phyloP scores from a whole-genome alignment of 2,113 vertebrate species.

The Prionailurus bengalensis region DNA sequence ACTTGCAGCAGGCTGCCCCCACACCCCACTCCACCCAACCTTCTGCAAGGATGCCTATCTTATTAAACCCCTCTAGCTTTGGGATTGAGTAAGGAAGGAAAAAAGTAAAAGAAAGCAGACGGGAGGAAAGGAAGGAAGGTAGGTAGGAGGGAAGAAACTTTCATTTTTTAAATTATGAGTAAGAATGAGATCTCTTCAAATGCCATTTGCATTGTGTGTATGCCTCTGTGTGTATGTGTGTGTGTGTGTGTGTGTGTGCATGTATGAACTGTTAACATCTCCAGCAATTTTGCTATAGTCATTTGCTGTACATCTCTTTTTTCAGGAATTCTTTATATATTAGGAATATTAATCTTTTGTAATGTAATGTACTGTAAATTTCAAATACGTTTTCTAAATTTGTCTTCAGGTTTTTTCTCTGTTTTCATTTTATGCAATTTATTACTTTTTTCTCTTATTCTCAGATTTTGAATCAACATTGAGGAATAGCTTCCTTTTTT shows the following conservation, averaged over 20 bases:
- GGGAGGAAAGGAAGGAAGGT: background rate
- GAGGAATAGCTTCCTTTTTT: background rate
- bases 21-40: background rate
- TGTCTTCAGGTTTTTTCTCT: background rate
- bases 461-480: background rate
- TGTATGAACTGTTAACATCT: background rate
- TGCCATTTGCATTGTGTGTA: background rate
- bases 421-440: background rate
- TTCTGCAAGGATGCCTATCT: background rate
- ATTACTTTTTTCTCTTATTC: background rate
- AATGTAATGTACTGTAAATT: background rate
- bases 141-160: background rate
- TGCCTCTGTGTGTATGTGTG: too few species aligned
- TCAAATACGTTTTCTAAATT: slow-evolving; percentile 39
- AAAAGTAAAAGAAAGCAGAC: background rate
- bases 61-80: background rate
- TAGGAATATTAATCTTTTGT: slow-evolving; percentile 22
- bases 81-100: background rate
- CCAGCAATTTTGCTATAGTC: background rate
- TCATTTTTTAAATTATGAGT: slow-evolving; percentile 5
- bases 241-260: background rate
- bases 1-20: background rate
- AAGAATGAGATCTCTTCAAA: slow-evolving; percentile 18
- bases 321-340: background rate
- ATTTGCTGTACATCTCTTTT: background rate